phyloP scores from a whole-genome alignment of 1,140 invertebrate genomes.

The Anastatus disparis region DNA sequence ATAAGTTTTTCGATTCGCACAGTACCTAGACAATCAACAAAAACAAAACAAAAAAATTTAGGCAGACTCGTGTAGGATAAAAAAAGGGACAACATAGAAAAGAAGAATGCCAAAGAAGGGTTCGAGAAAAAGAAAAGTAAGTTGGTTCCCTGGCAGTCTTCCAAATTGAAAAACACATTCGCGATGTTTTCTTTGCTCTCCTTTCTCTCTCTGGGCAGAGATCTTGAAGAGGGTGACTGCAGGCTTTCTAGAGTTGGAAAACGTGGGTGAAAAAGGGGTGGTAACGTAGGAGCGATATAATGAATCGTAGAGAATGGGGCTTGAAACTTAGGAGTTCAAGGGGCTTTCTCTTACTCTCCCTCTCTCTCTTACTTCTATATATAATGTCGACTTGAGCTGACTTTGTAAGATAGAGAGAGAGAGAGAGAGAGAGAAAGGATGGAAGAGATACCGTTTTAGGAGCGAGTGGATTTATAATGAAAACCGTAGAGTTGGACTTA shows the following conservation, averaged over 20 bases:
- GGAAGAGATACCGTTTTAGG: constrained; percentile 6
- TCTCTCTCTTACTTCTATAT: not conserved
- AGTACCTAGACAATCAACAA: not conserved
- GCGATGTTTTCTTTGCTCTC: constrained; percentile 50
- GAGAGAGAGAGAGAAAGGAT: not conserved
- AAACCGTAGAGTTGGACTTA: constrained; percentile 63
- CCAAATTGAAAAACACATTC: constrained; percentile 58
- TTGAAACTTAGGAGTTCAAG: constrained; percentile 61
- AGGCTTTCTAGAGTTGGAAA: constrained; percentile 20
- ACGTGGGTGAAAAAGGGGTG: constrained; percentile 21
- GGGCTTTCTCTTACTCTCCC: constrained; percentile 41
- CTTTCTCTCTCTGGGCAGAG: constrained; percentile 2
- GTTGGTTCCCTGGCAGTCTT: constrained; percentile 53
- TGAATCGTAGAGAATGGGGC: constrained; percentile 49
- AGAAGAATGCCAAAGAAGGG: constrained; percentile 50
- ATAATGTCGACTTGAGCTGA: constrained; percentile 6
- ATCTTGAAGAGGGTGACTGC: constrained; percentile 35
- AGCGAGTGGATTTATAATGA: constrained; percentile 65
- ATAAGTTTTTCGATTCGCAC: constrained; percentile 6
- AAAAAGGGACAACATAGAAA: not conserved
- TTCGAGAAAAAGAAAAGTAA: constrained; percentile 60
- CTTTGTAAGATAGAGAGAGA: constrained; percentile 33
- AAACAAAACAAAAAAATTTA: too few relatives aligned
- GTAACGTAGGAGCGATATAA: constrained; percentile 40
- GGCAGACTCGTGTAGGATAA: constrained; percentile 6